phyloP scores from a whole-genome alignment of 2,797 vertebrate genomes.

The Coilia nasus region DNA sequence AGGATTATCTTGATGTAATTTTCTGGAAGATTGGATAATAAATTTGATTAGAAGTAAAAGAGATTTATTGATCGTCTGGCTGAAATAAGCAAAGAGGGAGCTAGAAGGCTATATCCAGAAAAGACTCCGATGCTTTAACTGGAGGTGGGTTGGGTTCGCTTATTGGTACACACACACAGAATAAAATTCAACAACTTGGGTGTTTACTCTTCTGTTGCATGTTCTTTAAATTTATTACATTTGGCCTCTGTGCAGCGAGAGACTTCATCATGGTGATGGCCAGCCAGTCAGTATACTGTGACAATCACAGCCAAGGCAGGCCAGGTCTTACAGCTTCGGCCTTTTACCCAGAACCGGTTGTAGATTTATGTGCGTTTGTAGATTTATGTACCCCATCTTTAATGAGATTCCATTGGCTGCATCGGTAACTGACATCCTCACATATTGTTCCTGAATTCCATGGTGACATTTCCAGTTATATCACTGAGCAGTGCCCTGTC shows the following conservation, averaged over 20 bases:
- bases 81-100: background rate
- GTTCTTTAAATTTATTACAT: conserved; percentile 10
- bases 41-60: background rate
- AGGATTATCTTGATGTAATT: background rate
- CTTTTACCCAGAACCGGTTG: background rate
- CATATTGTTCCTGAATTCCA: conserved; percentile 1
- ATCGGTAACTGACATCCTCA: background rate
- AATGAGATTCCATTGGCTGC: conserved; percentile 18
- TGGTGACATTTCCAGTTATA: background rate
- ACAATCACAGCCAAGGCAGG: background rate
- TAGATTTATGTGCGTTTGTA: background rate
- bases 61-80: background rate
- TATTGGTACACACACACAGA: background rate
- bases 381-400: background rate
- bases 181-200: background rate
- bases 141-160: background rate
- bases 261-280: background rate
- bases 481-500: background rate
- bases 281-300: background rate
- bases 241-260: background rate
- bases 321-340: background rate
- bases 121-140: background rate
- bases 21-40: background rate
- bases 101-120: background rate
- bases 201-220: background rate